Evolutionary conservation across 2,797 vertebrate species (phyloP).

Genomic region (Steatocranus sp.): DNA sequence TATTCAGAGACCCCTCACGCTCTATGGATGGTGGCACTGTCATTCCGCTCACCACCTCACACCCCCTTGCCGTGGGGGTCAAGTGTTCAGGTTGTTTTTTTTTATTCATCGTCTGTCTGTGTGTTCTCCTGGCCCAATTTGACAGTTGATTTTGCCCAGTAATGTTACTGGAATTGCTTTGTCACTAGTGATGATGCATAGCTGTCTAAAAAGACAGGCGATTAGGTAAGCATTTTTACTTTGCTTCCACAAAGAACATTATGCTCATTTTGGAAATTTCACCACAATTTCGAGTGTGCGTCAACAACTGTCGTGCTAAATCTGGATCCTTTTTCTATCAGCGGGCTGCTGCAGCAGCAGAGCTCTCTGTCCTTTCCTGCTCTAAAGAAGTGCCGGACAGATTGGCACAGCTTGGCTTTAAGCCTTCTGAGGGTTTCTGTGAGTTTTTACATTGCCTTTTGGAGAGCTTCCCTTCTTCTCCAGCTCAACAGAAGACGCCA

Average conservation of each 20-base stretch:
- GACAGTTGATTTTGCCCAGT: neutral
- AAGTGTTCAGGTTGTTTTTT: accelerated
- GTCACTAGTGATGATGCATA: neutral
- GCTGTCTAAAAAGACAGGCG: neutral
- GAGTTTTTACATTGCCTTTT: slow-evolving; percentile 28
- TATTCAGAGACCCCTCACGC: neutral
- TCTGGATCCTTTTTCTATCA: slow-evolving; percentile 4
- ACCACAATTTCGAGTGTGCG: neutral
- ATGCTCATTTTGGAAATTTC: neutral
- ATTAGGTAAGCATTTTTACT: neutral
- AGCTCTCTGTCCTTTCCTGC: neutral
- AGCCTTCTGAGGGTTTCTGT: slow-evolving; percentile 25
- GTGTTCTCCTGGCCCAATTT: neutral
- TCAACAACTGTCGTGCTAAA: neutral
- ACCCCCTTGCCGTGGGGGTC: neutral
- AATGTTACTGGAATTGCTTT: neutral
- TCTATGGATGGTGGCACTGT: neutral
- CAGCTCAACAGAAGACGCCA: slow-evolving; percentile 14
- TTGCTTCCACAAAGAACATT: neutral
- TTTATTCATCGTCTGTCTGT: neutral
- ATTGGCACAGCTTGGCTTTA: slow-evolving; percentile 41
- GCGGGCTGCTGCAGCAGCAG: neutral
- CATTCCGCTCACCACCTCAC: neutral
- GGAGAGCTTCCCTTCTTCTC: slow-evolving; percentile 16
- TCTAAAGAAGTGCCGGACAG: slow-evolving; percentile 27